These are phyloP conservation scores for Lutjanus campechanus DNA, from an alignment of 2,797 vertebrate genomes.

Conservation along the genomic window DNA sequence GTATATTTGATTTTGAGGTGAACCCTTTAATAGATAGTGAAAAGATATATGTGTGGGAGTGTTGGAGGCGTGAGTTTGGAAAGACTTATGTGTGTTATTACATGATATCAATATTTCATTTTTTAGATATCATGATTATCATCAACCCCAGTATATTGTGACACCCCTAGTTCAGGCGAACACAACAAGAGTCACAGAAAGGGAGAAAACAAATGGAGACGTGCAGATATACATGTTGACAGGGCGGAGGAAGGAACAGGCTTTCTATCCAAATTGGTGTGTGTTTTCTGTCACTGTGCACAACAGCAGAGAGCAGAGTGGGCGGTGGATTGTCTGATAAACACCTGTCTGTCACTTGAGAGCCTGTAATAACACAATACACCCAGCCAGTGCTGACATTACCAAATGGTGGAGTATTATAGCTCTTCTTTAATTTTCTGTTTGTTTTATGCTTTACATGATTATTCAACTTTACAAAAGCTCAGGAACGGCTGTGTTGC, in stretches of 20 bases:
- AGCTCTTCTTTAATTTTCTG: background rate
- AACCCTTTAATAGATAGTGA: too few species aligned
- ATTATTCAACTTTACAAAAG: background rate
- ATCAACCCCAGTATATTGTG: too few species aligned
- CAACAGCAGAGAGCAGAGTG: constrained; percentile 14
- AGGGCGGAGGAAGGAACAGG: background rate
- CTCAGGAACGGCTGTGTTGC: too few species aligned
- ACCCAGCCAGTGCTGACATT: background rate
- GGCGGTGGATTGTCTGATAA: constrained; percentile 29
- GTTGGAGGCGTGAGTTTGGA: too few species aligned
- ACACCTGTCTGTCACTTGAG: constrained; percentile 30
- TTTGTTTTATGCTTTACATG: constrained; percentile 3
- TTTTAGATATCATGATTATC: too few species aligned
- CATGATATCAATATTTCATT: too few species aligned
- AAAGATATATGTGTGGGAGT: too few species aligned
- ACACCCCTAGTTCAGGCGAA: background rate
- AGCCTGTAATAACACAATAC: background rate
- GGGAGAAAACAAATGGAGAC: constrained; percentile 6
- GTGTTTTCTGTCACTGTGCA: constrained; percentile 26
- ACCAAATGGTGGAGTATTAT: background rate
- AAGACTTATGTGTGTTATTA: too few species aligned
- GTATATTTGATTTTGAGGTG: too few species aligned
- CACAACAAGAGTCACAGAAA: constrained; percentile 16
- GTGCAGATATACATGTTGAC: constrained; percentile 26
- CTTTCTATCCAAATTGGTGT: constrained; percentile 29